Evolutionary conservation across 2,113 vertebrate species (phyloP), one percentile per base, ranked within the genome.

Genomic region (Notarius lentiginosus): DNA sequence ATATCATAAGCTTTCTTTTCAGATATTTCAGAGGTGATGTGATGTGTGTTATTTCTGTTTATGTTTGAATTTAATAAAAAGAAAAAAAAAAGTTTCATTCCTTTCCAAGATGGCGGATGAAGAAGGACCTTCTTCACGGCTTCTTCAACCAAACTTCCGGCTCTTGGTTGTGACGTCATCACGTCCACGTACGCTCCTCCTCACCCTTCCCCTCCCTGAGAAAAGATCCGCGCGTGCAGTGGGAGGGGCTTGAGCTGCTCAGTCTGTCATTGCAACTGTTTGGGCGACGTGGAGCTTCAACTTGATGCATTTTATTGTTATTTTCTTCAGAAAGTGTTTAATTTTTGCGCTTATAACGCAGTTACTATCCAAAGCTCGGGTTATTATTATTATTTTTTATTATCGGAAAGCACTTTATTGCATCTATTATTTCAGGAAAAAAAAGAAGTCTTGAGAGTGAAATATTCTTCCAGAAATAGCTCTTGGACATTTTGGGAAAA

Each of bases 261-360:
- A 34, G 5, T 51, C 73, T 66, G 84, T 85, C 73, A 75, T 22
- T 66, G 63, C 34, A 2, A 27, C 2, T 24, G 58, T 53, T 30
- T 55, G 73, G 53, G 55, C 84, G 84, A 86, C 84, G 84, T 86
- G 84, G 84, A 86, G 2, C 84, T 86, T 56, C 58, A 41, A 10
- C 30, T 24, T 9, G 27, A 80, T 22, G 18, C 81, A 8, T 70
- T 34, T 51, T 75, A 63, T 14, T 61, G 1, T 58, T 75, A 0
- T 30, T 30, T 79, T 20, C 34, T 47, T 6, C 1, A 34, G 5
- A n/a, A 83, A 66, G 12, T 18, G 27, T 10, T 58, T 5, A 27
- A 41, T 56, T 56, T 6, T 61, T 20, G 5, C 7, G 10, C 0
- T 10, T 53, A 77, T n/a, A 77, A 77, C 24, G 11, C 7, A 34